These are phyloP conservation scores for Pluvianellus socialis DNA, from an alignment of 2,113 vertebrate genomes.

Conservation along the genomic window DNA sequence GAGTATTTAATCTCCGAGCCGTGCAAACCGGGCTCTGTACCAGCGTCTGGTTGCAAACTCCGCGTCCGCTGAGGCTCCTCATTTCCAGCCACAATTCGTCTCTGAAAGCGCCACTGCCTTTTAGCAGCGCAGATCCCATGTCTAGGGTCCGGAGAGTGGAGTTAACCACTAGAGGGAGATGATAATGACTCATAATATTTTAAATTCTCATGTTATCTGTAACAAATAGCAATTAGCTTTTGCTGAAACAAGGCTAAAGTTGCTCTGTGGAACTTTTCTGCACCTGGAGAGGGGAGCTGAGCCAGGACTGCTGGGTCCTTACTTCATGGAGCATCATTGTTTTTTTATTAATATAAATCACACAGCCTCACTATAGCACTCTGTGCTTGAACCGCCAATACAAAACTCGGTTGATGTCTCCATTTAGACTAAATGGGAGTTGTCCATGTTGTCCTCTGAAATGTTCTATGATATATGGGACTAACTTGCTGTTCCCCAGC, in stretches of 20 bases:
- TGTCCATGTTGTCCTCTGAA: background rate
- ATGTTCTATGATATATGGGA: background rate
- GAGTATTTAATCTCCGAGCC: background rate
- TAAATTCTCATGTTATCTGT: background rate
- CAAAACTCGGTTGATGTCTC: background rate
- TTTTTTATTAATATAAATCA: background rate
- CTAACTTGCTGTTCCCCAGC: background rate
- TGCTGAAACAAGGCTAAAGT: background rate
- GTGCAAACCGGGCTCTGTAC: background rate
- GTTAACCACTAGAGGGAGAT: slow-evolving; percentile 55
- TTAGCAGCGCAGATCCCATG: rapidly evolving
- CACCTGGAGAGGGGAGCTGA: background rate
- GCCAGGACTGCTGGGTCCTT: background rate
- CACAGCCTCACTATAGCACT: too few relatives aligned
- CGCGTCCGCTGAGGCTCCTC: background rate
- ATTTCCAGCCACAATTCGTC: rapidly evolving
- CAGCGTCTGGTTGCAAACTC: background rate
- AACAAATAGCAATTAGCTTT: background rate
- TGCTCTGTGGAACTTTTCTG: rapidly evolving
- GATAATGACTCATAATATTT: background rate
- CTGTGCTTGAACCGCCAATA: background rate
- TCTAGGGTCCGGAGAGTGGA: background rate
- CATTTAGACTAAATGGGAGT: background rate
- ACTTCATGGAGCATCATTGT: background rate
- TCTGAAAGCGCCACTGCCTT: rapidly evolving